Conservation (phyloP, 2,113 vertebrate genomes). For the Spheniscus mendiculus region DNA sequence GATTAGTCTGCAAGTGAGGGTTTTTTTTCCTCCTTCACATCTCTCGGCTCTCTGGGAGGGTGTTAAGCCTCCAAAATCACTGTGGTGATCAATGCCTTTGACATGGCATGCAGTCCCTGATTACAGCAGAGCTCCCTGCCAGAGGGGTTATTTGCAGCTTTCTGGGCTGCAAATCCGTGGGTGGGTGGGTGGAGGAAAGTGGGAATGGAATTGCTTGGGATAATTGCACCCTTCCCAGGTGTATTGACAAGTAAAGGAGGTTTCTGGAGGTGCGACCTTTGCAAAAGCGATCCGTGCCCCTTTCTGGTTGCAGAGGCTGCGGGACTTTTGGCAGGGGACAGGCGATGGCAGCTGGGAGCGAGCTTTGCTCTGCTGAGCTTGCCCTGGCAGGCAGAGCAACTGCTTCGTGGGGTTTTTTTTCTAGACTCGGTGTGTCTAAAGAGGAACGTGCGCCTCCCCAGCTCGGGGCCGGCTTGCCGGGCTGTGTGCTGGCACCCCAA, state of each 20-base stretch:
- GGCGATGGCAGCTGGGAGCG: neutral
- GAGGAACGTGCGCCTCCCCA: neutral
- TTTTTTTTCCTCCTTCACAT: neutral
- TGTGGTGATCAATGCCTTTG: neutral
- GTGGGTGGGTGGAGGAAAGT: neutral
- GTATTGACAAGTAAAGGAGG: neutral
- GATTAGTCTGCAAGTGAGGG: neutral
- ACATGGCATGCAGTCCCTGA: neutral
- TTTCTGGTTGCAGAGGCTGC: neutral
- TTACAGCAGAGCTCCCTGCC: neutral
- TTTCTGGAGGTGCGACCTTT: fast-evolving
- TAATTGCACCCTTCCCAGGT: neutral
- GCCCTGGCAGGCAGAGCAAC: neutral
- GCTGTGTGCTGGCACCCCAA: neutral
- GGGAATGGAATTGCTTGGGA: neutral
- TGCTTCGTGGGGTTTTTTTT: neutral
- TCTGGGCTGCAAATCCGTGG: neutral
- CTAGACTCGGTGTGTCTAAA: neutral
- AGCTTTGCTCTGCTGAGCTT: neutral
- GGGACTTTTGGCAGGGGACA: neutral
- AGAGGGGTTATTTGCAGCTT: neutral
- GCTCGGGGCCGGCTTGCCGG: neutral
- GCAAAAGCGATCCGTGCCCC: neutral
- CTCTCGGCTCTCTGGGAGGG: neutral
- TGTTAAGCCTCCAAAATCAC: neutral